phyloP scores from a whole-genome alignment of 2,888 invertebrate genomes.

The Aricia artaxerxes region DNA sequence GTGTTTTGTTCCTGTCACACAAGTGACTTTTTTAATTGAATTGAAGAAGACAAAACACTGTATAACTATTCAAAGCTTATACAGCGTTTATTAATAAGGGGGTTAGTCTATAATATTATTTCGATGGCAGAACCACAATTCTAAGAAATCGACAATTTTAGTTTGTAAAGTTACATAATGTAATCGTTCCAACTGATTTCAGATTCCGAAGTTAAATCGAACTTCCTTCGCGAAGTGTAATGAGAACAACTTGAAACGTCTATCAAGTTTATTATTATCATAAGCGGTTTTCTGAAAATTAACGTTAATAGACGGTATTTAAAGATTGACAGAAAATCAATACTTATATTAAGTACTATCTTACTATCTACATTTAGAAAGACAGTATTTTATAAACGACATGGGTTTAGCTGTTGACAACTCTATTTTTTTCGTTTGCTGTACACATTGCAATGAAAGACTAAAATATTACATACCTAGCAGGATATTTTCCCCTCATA shows the following conservation, averaged over 20 bases:
- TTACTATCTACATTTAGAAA: not conserved
- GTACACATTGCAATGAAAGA: too few relatives aligned
- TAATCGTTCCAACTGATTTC: constrained; percentile 2
- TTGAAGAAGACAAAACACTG: too few relatives aligned
- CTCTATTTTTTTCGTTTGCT: too few relatives aligned
- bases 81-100: too few relatives aligned
- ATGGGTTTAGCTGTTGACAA: too few relatives aligned
- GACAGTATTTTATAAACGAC: too few relatives aligned
- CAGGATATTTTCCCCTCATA: too few relatives aligned
- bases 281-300: not conserved
- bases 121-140: not conserved
- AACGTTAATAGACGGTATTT: not conserved
- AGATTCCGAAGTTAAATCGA: constrained; percentile 7
- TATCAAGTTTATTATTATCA: not conserved
- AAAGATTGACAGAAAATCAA: not conserved
- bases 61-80: too few relatives aligned
- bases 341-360: not conserved
- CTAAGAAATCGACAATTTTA: not conserved
- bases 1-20: too few relatives aligned
- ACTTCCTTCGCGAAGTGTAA: constrained; percentile 11
- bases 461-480: too few relatives aligned
- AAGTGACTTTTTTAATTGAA: too few relatives aligned
- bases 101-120: too few relatives aligned
- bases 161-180: not conserved
- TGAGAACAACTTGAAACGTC: constrained; percentile 14